Evolutionary conservation across 2,113 vertebrate species (phyloP).

Genomic region (Zosterops japonicus): DNA sequence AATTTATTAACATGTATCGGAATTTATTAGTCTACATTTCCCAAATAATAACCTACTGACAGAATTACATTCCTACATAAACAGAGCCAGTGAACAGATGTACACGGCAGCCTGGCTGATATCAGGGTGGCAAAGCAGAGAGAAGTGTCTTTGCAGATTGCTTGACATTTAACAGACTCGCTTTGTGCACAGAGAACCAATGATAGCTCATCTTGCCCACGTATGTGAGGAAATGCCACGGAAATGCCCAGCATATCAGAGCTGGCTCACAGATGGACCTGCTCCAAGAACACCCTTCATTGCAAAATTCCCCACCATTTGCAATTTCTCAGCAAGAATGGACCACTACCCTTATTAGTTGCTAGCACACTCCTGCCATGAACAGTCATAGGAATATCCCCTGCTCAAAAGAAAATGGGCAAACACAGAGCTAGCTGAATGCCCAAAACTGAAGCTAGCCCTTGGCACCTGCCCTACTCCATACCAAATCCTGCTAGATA

Average conservation of each 20-base stretch:
- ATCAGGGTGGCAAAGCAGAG: neutral
- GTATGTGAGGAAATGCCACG: neutral
- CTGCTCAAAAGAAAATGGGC: neutral
- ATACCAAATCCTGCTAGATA: accelerated
- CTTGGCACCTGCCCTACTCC: neutral
- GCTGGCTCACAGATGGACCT: neutral
- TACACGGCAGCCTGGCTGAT: neutral
- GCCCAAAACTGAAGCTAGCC: neutral
- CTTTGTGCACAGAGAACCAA: neutral
- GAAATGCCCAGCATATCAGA: neutral
- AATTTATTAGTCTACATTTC: neutral
- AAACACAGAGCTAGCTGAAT: neutral
- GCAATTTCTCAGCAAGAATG: neutral
- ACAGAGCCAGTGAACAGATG: neutral
- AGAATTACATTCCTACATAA: neutral
- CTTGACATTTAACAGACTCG: accelerated
- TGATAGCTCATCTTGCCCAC: neutral
- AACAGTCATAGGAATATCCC: accelerated
- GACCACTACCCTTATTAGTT: neutral
- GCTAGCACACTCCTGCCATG: neutral
- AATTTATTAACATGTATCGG: neutral
- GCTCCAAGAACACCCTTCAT: neutral
- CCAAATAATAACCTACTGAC: neutral
- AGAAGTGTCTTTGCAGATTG: neutral
- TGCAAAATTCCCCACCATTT: neutral